Conservation (phyloP, 2,113 vertebrate genomes). For the Gnathonemus echidnorhynchus region DNA sequence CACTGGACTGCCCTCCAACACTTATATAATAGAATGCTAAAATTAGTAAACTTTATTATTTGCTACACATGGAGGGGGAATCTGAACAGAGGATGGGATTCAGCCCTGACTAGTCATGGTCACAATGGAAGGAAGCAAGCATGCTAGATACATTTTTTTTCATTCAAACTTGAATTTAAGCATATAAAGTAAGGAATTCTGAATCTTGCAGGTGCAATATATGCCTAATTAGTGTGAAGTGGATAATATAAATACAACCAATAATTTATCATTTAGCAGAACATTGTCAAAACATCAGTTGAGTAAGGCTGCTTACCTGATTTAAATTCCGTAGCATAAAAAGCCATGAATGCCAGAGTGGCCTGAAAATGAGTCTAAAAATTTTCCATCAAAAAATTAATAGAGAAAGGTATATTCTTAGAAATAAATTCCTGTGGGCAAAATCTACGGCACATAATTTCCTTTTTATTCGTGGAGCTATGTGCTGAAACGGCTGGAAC, state of each 20-base stretch:
- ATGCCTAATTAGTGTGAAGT: not conserved
- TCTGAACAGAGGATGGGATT: not conserved
- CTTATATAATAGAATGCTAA: not conserved
- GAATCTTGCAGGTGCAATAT: not conserved
- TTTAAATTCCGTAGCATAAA: not conserved
- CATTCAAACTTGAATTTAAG: not conserved
- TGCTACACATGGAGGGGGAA: not conserved
- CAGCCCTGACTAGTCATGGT: not conserved
- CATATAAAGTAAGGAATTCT: not conserved
- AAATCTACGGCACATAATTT: not conserved
- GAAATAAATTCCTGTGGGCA: not conserved
- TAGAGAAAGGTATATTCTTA: not conserved
- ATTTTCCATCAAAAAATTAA: not conserved
- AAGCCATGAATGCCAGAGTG: not conserved
- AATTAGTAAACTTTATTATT: slow-evolving; percentile 4
- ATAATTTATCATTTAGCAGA: not conserved
- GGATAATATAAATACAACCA: not conserved
- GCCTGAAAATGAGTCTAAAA: not conserved
- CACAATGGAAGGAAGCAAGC: not conserved
- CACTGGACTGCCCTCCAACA: not conserved
- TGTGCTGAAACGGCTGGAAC: not conserved
- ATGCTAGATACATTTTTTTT: not conserved
- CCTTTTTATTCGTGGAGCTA: not conserved
- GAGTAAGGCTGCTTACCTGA: not conserved
- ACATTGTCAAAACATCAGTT: not conserved